phyloP scores from a whole-genome alignment of 2,113 vertebrate genomes.

The Uria aalge region DNA sequence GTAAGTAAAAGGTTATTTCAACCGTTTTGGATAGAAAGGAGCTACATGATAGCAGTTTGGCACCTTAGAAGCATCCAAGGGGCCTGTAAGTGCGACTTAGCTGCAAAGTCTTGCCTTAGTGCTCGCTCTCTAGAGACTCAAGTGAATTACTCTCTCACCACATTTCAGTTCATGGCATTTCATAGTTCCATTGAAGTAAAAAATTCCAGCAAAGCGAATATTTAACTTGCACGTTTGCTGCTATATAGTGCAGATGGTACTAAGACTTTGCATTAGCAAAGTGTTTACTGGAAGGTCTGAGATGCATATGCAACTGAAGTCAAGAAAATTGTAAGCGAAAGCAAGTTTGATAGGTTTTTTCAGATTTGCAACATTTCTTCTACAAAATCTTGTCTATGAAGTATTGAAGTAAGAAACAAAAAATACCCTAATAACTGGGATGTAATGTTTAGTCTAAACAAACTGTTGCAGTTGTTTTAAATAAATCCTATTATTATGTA shows the following conservation, averaged over 20 bases:
- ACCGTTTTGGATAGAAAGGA: not conserved
- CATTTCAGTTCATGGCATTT: not conserved
- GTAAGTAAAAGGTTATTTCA: not conserved
- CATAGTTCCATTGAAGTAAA: not conserved
- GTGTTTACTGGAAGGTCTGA: not conserved
- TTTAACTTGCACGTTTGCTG: not conserved
- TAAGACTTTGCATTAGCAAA: not conserved
- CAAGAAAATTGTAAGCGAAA: not conserved
- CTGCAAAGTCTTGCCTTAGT: not conserved
- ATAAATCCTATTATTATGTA: not conserved
- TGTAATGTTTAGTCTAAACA: not conserved
- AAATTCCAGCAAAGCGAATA: not conserved
- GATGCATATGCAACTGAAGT: not conserved
- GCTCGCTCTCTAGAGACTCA: not conserved
- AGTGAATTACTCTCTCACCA: not conserved
- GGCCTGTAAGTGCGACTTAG: rapidly evolving
- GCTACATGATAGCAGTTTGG: not conserved
- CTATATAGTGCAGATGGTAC: not conserved
- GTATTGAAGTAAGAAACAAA: not conserved
- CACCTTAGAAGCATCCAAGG: not conserved
- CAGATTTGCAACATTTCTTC: not conserved
- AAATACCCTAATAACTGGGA: not conserved
- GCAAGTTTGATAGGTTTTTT: not conserved
- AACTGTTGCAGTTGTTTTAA: not conserved
- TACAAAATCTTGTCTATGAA: not conserved